phyloP scores from a whole-genome alignment of 2,113 vertebrate genomes.

The Lophotis ruficrista region DNA sequence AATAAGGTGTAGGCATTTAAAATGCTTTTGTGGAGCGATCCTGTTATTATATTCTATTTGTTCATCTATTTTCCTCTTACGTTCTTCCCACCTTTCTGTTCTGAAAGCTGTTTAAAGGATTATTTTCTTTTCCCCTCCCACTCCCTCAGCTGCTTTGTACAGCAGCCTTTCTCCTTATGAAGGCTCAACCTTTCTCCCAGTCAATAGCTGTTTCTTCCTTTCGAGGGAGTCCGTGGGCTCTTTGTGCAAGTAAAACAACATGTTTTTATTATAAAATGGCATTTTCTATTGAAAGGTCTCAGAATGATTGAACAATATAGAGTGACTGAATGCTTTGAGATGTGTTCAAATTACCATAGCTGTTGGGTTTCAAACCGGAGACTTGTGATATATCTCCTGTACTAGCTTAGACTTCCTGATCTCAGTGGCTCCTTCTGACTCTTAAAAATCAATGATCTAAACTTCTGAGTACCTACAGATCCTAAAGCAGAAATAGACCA shows the following conservation, averaged over 20 bases:
- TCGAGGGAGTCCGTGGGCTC: neutral
- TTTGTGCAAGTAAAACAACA: neutral
- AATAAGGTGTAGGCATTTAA: slow-evolving; percentile 12
- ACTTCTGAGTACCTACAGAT: neutral
- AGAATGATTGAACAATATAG: neutral
- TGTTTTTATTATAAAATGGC: neutral
- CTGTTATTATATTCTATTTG: neutral
- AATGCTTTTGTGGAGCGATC: slow-evolving; percentile 11
- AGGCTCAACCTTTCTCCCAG: slow-evolving; percentile 40
- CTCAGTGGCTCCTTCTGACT: neutral
- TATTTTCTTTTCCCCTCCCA: slow-evolving; percentile 13
- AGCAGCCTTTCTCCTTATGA: slow-evolving; percentile 20
- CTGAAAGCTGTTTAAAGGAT: neutral
- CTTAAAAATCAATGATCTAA: neutral
- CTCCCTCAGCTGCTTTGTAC: slow-evolving; percentile 8
- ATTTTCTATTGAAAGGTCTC: neutral
- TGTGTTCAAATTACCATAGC: neutral
- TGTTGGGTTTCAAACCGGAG: neutral
- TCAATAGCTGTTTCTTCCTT: slow-evolving; percentile 20
- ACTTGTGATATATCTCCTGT: neutral
- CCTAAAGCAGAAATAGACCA: neutral
- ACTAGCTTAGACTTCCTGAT: neutral
- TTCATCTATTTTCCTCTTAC: neutral
- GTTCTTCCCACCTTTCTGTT: neutral
- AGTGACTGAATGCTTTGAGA: neutral